A percentile compares a stretch with the other conserved stretches of the same genome.
These are phyloP conservation scores for Crepidodera aurea DNA, from an alignment of 2,888 invertebrate species.

Conservation along the genomic window DNA sequence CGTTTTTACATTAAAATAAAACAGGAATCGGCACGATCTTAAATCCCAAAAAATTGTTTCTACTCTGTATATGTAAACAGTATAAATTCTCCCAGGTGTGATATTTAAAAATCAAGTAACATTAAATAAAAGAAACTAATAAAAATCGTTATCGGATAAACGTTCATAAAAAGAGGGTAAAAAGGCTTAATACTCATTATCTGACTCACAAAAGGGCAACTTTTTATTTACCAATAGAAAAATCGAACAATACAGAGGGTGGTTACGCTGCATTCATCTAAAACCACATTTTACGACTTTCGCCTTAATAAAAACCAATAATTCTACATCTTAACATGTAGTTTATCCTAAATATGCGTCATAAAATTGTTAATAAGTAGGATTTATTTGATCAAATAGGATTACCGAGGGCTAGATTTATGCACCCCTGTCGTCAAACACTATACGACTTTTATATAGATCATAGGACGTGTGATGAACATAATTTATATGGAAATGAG, in stretches of 20 bases:
- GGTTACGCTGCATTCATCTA: background rate
- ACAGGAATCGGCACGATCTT: too few relatives aligned
- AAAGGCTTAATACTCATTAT: background rate
- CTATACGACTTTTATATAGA: background rate
- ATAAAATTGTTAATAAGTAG: background rate
- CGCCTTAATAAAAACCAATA: background rate
- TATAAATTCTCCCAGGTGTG: too few relatives aligned
- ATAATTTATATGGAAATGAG: background rate
- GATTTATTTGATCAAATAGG: background rate
- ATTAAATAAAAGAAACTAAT: too few relatives aligned
- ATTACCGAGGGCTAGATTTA: background rate
- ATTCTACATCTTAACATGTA: background rate
- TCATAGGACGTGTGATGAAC: background rate
- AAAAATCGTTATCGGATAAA: background rate
- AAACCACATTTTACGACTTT: background rate
- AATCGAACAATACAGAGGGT: background rate
- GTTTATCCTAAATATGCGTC: background rate
- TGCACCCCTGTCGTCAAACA: background rate
- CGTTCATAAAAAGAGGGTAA: background rate
- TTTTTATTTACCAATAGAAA: background rate
- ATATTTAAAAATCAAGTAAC: too few relatives aligned
- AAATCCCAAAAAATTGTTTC: too few relatives aligned
- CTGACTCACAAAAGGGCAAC: background rate
- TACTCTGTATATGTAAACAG: too few relatives aligned
- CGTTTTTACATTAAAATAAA: too few relatives aligned